phyloP scores from a whole-genome alignment of 2,797 vertebrate species.

The Poecilia gillii region DNA sequence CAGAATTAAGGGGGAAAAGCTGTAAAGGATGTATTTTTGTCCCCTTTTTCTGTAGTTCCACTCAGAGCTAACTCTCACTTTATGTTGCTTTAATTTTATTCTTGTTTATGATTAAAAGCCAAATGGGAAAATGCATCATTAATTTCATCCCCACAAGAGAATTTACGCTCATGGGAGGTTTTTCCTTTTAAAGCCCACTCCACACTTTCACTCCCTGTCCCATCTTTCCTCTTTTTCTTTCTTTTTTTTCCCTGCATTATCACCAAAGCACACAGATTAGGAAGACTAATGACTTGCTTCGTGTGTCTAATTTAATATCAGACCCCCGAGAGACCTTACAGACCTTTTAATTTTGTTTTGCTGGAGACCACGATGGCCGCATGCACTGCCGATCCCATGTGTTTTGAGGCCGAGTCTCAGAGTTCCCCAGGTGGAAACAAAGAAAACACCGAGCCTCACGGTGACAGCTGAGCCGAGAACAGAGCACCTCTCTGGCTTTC shows the following conservation, averaged over 20 bases:
- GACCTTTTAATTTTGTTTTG: constrained; percentile 4
- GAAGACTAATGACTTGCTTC: constrained; percentile 48
- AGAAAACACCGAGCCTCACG: constrained; percentile 13
- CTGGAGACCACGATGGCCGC: constrained; percentile 1
- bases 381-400: constrained; percentile 22
- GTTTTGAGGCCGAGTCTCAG: constrained; percentile 11
- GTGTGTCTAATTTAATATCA: constrained; percentile 46
- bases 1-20: constrained; percentile 9
- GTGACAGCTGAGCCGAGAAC: constrained; percentile 33
- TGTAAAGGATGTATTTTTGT: constrained; percentile 39
- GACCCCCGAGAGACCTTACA: constrained; percentile 21
- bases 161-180: constrained; percentile 45
- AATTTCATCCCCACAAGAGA: constrained; percentile 64
- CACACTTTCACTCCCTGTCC: constrained; percentile 6
- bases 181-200: constrained; percentile 33
- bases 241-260: constrained; percentile 17
- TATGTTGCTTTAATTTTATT: constrained; percentile 46
- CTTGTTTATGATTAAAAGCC: constrained; percentile 64
- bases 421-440: constrained; percentile 26
- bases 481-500: constrained; percentile 27
- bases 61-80: constrained; percentile 43
- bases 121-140: constrained; percentile 71
- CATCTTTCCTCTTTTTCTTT: constrained; percentile 2
- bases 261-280: constrained; percentile 35
- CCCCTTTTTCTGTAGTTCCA: constrained; percentile 43